Conservation (phyloP, 2,888 invertebrate species). For the Hartigia nigra region DNA sequence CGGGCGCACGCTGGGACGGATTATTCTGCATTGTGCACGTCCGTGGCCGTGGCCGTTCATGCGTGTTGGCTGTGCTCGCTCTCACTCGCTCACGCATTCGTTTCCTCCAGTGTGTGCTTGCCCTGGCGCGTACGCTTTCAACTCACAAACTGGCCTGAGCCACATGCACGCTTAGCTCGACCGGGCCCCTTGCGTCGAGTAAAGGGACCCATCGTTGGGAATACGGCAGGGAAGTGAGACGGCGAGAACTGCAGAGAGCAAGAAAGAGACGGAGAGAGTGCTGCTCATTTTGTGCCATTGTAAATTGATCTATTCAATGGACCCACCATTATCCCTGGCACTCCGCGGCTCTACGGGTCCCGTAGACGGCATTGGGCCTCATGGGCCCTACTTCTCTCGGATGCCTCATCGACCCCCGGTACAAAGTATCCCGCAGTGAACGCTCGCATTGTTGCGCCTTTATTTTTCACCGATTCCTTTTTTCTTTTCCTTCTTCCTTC, state of each 20-base stretch:
- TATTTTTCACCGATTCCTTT: conserved; percentile 36
- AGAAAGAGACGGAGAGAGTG: conserved; percentile 29
- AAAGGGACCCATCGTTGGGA: neutral
- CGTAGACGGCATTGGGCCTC: conserved; percentile 13
- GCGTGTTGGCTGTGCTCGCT: neutral
- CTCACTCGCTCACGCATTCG: conserved; percentile 1
- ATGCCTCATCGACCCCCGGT: neutral
- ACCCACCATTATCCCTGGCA: conserved; percentile 57
- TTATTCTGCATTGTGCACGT: conserved; percentile 45
- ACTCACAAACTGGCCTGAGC: neutral
- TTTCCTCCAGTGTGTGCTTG: no score
- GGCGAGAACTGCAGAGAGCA: conserved; percentile 7
- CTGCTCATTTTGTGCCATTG: conserved; percentile 66
- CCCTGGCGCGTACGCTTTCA: neutral
- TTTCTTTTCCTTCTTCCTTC: conserved; percentile 18
- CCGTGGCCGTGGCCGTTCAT: neutral
- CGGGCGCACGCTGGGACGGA: conserved; percentile 53
- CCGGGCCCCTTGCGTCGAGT: neutral
- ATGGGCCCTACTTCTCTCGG: neutral
- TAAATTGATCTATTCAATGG: conserved; percentile 67
- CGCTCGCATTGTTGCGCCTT: conserved; percentile 59
- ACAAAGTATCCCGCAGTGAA: conserved; percentile 50
- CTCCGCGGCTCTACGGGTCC: conserved; percentile 47
- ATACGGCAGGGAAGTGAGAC: neutral
- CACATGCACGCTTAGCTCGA: neutral